Conservation (phyloP, 2,888 invertebrate species). For the Dryocosmus kuriphilus region DNA sequence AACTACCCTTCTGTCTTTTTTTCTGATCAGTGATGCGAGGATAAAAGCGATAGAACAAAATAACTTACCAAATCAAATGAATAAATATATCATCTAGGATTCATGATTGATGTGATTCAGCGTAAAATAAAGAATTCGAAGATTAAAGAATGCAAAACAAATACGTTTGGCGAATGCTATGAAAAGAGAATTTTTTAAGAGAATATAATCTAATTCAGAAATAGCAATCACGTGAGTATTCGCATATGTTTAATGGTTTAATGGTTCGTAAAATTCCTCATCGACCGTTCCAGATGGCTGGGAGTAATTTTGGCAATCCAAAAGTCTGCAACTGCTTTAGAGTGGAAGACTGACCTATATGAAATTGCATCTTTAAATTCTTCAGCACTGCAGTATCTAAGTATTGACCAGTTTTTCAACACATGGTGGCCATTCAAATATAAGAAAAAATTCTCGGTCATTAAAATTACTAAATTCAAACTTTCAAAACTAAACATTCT, state of each 20-base stretch:
- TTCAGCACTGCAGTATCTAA: neutral
- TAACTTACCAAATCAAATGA: no score
- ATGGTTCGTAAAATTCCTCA: conserved; percentile 1
- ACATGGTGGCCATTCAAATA: no score
- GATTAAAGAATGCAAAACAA: neutral
- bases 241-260: neutral
- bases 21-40: neutral
- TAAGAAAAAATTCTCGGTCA: no score
- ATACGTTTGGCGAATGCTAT: neutral
- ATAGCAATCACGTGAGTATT: neutral
- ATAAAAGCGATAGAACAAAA: neutral
- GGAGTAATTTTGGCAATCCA: conserved; percentile 5
- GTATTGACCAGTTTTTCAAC: neutral
- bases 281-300: neutral
- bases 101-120: no score
- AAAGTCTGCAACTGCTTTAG: neutral
- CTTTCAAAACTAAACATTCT: no score
- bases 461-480: no score
- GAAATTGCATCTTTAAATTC: neutral
- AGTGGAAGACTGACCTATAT: neutral
- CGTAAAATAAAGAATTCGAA: no score
- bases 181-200: neutral
- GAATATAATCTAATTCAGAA: neutral
- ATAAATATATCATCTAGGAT: no score
- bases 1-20: neutral